These are phyloP conservation scores for Hesperophylax magnus DNA, from an alignment of 1,140 invertebrate genomes.

Conservation along the genomic window DNA sequence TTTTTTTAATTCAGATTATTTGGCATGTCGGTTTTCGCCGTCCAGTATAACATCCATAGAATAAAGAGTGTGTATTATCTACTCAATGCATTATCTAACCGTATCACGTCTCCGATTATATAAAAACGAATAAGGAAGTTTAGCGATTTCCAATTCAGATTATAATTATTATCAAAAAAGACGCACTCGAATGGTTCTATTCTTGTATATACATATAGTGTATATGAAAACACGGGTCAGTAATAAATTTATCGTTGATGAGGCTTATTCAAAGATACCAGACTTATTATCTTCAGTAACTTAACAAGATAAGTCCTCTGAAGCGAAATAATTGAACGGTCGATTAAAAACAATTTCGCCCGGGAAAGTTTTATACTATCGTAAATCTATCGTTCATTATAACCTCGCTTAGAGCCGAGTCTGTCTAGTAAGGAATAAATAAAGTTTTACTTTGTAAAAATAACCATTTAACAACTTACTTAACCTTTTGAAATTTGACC, in stretches of 20 bases:
- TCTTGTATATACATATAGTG: background rate
- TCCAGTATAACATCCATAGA: no score
- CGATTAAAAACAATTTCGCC: conserved; percentile 19
- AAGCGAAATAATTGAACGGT: conserved; percentile 26
- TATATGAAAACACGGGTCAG: background rate
- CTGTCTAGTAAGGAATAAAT: background rate
- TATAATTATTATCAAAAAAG: no score
- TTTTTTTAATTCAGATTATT: no score
- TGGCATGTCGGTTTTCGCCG: no score
- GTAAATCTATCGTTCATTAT: conserved; percentile 16
- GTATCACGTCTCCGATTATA: no score
- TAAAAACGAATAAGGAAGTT: no score
- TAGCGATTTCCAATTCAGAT: no score
- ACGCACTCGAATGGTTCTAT: background rate
- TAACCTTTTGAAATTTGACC: background rate
- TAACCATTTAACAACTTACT: background rate
- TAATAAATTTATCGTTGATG: background rate
- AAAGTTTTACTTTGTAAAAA: background rate
- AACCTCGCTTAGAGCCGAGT: background rate
- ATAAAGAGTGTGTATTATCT: no score
- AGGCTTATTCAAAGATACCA: background rate
- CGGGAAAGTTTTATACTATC: conserved; percentile 17
- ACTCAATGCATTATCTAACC: no score
- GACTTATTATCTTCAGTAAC: background rate
- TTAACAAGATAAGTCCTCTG: background rate